Evolutionary conservation across 2,888 invertebrate species (phyloP).

Genomic region (Patella depressa): DNA sequence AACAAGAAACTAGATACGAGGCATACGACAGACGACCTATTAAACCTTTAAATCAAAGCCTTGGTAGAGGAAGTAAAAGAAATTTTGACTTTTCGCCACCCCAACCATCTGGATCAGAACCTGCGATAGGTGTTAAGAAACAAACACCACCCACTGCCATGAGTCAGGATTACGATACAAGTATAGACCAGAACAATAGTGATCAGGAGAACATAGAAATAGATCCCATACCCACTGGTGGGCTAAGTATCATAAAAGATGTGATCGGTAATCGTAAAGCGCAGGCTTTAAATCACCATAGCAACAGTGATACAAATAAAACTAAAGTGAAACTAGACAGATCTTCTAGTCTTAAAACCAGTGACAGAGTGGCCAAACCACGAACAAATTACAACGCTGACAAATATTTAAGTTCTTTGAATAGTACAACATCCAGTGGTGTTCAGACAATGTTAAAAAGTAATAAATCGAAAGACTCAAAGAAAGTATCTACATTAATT

Average conservation of each 20-base stretch:
- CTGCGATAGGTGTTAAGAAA: slow-evolving; percentile 49
- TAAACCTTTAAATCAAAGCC: slow-evolving; percentile 56
- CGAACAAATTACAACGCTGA: background rate
- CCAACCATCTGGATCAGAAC: slow-evolving; percentile 52
- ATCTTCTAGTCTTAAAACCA: background rate
- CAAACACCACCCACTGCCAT: slow-evolving; percentile 52
- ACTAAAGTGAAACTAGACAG: slow-evolving; percentile 3
- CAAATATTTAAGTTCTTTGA: background rate
- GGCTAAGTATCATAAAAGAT: slow-evolving; percentile 31
- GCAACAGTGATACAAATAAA: slow-evolving; percentile 3
- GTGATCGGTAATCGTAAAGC: slow-evolving; percentile 30
- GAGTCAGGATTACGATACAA: slow-evolving; percentile 59
- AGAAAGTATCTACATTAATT: background rate
- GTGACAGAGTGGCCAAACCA: background rate
- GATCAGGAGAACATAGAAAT: slow-evolving; percentile 29
- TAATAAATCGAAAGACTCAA: slow-evolving; percentile 5
- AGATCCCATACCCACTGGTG: slow-evolving; percentile 22
- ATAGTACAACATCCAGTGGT: slow-evolving; percentile 1
- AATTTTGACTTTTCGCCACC: slow-evolving; percentile 53
- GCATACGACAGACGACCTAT: slow-evolving; percentile 58
- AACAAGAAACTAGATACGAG: slow-evolving; percentile 44
- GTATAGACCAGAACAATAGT: slow-evolving; percentile 49
- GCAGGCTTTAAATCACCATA: background rate
- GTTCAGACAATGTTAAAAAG: background rate
- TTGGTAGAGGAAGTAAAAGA: slow-evolving; percentile 46